Evolutionary conservation across 2,113 vertebrate genomes (phyloP).

Genomic region (Oxygymnocypris stewartii): DNA sequence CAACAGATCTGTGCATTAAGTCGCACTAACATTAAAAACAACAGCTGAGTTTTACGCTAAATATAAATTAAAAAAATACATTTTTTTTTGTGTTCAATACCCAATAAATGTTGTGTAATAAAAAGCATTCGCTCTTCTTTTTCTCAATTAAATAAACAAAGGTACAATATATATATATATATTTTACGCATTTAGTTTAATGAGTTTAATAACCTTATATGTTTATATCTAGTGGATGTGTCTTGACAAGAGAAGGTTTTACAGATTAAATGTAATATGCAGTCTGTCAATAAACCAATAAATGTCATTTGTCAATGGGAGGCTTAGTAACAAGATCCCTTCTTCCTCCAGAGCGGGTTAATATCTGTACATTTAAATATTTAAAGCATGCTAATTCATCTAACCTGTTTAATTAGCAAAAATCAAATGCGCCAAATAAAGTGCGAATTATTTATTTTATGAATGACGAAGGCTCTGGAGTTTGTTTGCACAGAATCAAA

Average conservation of each 20-base stretch:
- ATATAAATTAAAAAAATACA: neutral
- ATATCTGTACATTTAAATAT: neutral
- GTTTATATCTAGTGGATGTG: neutral
- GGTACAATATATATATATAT: too few relatives aligned
- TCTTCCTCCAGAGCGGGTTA: neutral
- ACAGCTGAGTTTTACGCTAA: neutral
- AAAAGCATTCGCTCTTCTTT: neutral
- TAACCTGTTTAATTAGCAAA: neutral
- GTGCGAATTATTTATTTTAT: neutral
- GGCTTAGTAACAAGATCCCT: constrained; percentile 8
- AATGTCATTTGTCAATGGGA: constrained; percentile 12
- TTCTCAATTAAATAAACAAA: neutral
- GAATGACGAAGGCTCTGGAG: neutral
- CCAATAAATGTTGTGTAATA: neutral
- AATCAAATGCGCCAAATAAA: neutral
- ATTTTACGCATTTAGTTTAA: neutral
- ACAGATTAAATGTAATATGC: neutral
- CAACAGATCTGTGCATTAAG: neutral
- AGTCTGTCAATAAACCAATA: constrained; percentile 23
- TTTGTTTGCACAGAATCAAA: constrained; percentile 3
- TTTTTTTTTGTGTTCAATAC: too few relatives aligned
- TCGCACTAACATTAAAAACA: neutral
- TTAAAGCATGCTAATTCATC: neutral
- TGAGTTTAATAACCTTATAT: neutral
- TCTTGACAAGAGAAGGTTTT: constrained; percentile 8